These are phyloP conservation scores for Eulemur coronatus DNA, from an alignment of 2,797 vertebrate genomes.

Conservation along the genomic window DNA sequence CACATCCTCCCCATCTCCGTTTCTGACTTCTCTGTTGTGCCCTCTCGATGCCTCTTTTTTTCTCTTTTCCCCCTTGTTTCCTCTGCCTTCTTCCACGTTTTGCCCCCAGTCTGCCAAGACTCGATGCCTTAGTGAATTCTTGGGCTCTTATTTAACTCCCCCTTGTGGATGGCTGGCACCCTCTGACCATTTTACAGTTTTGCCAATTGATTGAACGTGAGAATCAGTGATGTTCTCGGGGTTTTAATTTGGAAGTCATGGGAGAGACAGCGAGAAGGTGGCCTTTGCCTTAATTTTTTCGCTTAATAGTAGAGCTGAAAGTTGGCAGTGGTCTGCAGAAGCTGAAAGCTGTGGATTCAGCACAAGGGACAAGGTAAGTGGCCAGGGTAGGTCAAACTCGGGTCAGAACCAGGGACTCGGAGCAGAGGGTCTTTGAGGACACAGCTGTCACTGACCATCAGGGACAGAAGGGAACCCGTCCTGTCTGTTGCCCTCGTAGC, in stretches of 20 bases:
- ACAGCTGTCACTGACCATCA: neutral
- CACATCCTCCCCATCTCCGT: neutral
- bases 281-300: neutral
- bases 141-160: conserved; percentile 28
- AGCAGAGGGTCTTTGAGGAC: neutral
- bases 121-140: neutral
- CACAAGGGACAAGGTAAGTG: neutral
- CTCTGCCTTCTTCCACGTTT: neutral
- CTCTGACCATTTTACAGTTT: neutral
- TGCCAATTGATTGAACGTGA: neutral
- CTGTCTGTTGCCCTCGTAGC: neutral
- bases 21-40: conserved; percentile 23
- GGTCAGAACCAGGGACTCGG: neutral
- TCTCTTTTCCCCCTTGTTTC: neutral
- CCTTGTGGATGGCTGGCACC: neutral
- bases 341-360: neutral
- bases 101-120: neutral
- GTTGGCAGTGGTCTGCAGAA: neutral
- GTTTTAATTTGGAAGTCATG: conserved; percentile 14
- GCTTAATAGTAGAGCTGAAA: conserved; percentile 6
- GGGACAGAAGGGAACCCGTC: neutral
- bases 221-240: neutral
- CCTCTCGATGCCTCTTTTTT: neutral
- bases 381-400: neutral
- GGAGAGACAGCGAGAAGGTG: neutral